phyloP scores from a whole-genome alignment of 53 echinoderm and acorn worm species.

The Mesocentrotus franciscanus region DNA sequence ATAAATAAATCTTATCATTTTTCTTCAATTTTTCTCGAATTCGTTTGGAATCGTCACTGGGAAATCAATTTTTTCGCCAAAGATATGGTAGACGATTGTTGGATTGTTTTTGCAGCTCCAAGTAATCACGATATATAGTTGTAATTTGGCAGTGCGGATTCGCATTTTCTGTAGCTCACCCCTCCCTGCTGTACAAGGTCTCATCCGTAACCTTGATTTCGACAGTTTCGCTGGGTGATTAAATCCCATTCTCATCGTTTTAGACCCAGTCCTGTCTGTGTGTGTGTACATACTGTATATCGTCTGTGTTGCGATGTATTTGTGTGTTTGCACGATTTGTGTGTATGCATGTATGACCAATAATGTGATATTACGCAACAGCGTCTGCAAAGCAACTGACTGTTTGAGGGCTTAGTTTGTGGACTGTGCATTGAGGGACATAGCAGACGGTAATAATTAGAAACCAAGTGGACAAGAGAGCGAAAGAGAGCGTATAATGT shows the following conservation, averaged over 20 bases:
- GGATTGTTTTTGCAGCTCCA: not conserved
- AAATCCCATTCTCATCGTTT: constrained; percentile 64
- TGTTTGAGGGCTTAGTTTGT: not conserved
- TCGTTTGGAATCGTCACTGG: not conserved
- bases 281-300: not conserved
- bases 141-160: not conserved
- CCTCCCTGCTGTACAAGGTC: constrained; percentile 41
- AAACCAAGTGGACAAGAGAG: not conserved
- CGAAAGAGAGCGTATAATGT: not conserved
- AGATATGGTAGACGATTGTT: not conserved
- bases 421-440: not conserved
- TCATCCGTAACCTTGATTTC: constrained; percentile 66
- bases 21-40: not conserved
- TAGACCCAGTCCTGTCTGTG: constrained; percentile 17
- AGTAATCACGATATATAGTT: not conserved
- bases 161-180: not conserved
- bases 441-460: constrained; percentile 31
- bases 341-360: constrained; percentile 67
- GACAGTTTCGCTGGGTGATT: constrained; percentile 65
- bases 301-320: constrained; percentile 41
- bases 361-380: constrained; percentile 65
- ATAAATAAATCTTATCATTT: not conserved
- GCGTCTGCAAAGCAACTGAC: constrained; percentile 50
- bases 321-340: constrained; percentile 33
- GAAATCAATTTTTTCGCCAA: not conserved